Evolutionary conservation across 1,140 invertebrate genomes (phyloP).

Genomic region (Chironomus striatipennis): DNA sequence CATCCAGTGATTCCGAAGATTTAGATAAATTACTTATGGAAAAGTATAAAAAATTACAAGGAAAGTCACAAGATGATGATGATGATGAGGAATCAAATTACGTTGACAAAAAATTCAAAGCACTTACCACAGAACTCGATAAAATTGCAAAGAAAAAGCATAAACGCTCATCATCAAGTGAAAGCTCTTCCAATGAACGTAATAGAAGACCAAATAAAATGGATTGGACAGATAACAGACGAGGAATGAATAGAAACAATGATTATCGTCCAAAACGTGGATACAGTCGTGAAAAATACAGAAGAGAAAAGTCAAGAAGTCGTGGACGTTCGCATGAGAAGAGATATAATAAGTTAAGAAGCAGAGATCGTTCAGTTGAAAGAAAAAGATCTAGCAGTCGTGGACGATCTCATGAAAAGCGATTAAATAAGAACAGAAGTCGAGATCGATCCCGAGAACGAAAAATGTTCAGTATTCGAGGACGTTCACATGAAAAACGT

Average conservation of each 20-base stretch:
- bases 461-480: too few species aligned
- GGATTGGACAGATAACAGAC: too few species aligned
- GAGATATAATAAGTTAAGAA: not conserved
- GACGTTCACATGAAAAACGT: too few species aligned
- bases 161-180: too few species aligned
- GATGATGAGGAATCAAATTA: not conserved
- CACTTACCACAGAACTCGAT: constrained; percentile 34
- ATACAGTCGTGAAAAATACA: constrained; percentile 25
- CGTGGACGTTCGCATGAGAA: not conserved
- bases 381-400: too few species aligned
- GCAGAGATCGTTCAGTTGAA: too few species aligned
- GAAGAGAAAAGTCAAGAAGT: constrained; percentile 26
- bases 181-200: too few species aligned
- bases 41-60: constrained; percentile 34
- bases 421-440: not conserved
- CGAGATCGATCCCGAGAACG: not conserved
- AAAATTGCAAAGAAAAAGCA: constrained; percentile 28
- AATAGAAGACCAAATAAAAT: too few species aligned
- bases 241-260: too few species aligned
- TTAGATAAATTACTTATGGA: constrained; percentile 33
- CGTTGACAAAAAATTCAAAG: not conserved
- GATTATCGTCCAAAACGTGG: too few species aligned
- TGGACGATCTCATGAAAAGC: too few species aligned
- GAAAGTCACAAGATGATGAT: constrained; percentile 23
- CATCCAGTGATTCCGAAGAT: constrained; percentile 26